These are phyloP conservation scores for Limnothrissa miodon DNA, from an alignment of 2,113 vertebrate species.

Conservation along the genomic window DNA sequence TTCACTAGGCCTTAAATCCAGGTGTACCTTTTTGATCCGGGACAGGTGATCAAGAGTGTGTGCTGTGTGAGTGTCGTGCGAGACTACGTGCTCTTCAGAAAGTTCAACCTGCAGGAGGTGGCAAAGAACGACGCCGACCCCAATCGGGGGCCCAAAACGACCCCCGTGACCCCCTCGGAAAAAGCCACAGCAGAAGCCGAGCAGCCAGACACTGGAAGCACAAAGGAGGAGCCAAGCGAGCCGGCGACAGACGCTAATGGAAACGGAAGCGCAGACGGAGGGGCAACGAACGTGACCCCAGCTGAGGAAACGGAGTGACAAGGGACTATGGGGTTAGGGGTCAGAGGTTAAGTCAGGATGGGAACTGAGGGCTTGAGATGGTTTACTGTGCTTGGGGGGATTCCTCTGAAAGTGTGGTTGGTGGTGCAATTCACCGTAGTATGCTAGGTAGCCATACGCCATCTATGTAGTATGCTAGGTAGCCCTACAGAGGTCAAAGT, in stretches of 20 bases:
- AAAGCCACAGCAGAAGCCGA: neutral
- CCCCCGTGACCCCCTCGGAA: neutral
- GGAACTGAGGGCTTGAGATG: too few relatives aligned
- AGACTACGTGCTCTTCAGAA: slow-evolving; percentile 88
- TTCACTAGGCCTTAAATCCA: too few relatives aligned
- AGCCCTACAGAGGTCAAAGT: too few relatives aligned
- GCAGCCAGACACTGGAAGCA: neutral
- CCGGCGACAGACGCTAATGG: neutral
- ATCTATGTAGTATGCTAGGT: too few relatives aligned
- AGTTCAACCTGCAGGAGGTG: slow-evolving; percentile 94
- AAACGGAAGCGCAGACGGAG: neutral
- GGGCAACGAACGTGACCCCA: neutral
- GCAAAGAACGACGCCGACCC: slow-evolving; percentile 64
- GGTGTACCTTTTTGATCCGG: neutral
- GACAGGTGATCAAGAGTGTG: slow-evolving; percentile 85
- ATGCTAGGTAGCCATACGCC: too few relatives aligned
- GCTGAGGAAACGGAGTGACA: neutral
- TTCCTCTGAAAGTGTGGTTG: neutral
- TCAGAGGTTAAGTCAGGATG: too few relatives aligned
- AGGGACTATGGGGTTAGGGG: too few relatives aligned
- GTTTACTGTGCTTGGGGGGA: too few relatives aligned
- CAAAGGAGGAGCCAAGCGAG: neutral
- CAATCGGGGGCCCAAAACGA: slow-evolving; percentile 27
- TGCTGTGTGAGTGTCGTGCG: slow-evolving; percentile 91
- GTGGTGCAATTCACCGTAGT: too few relatives aligned